Evolutionary conservation across 2,888 invertebrate genomes (phyloP).

Genomic region (Poecilus cupreus): DNA sequence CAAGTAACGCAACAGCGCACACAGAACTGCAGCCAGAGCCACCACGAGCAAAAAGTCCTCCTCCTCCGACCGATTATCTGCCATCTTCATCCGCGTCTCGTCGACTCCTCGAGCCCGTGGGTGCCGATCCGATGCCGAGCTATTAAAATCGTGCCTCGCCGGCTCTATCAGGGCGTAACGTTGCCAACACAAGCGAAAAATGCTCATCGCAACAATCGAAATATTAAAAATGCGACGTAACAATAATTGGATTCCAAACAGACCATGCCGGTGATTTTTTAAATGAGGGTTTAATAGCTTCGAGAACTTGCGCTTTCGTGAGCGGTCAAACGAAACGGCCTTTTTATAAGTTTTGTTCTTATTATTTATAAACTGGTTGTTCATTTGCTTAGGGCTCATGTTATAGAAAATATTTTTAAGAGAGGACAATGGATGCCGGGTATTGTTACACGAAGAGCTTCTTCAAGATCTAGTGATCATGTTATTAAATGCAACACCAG

Average conservation of each 20-base stretch:
- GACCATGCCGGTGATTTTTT: not conserved
- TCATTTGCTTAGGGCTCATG: not conserved
- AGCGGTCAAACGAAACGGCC: not conserved
- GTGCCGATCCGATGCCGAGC: not conserved
- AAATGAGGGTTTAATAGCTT: not conserved
- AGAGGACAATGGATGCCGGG: not conserved
- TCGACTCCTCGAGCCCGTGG: too few species aligned
- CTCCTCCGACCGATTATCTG: not conserved
- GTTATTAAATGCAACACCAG: not conserved
- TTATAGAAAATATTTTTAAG: not conserved
- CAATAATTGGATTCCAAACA: slow-evolving; percentile 24
- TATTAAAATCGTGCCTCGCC: not conserved
- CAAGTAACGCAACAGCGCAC: slow-evolving; percentile 28
- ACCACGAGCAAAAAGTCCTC: not conserved
- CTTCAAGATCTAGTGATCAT: not conserved
- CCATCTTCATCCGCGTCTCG: not conserved
- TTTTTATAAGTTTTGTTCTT: not conserved
- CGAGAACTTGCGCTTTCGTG: not conserved
- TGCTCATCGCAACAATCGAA: not conserved
- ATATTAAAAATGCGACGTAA: not conserved
- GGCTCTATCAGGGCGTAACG: slow-evolving; percentile 5
- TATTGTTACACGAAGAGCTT: not conserved
- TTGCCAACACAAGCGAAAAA: not conserved
- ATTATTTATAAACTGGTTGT: not conserved
- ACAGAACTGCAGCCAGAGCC: not conserved